phyloP scores from a whole-genome alignment of 92 coral and sea anemone species.

The Hydrozoanthus gracilis region DNA sequence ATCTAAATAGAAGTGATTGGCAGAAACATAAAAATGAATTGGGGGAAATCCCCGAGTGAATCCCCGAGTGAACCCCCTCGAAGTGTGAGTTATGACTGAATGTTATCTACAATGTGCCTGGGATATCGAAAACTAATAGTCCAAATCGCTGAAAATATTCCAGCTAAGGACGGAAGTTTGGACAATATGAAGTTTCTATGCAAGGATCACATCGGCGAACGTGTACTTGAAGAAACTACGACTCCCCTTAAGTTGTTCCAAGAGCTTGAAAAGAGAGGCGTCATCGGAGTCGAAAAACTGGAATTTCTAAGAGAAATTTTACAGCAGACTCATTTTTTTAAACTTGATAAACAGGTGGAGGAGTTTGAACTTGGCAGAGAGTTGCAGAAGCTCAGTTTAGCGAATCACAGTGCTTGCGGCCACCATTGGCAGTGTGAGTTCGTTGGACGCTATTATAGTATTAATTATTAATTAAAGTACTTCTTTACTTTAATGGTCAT shows the following conservation, averaged over 20 bases:
- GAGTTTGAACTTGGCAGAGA: constrained; percentile 25
- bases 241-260: constrained; percentile 5
- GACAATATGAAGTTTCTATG: constrained; percentile 14
- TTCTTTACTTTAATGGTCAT: not conserved
- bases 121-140: constrained; percentile 29
- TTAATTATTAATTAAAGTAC: not conserved
- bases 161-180: not conserved
- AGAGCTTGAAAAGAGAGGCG: constrained; percentile 29
- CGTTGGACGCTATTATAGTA: not conserved
- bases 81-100: not conserved
- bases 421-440: not conserved
- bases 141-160: constrained; percentile 17
- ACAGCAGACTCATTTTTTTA: not conserved
- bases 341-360: constrained; percentile 21
- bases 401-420: not conserved
- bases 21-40: not conserved
- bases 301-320: not conserved
- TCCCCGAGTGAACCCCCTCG: not conserved
- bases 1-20: too few relatives aligned
- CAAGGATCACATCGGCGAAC: constrained; percentile 24
- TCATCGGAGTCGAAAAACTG: constrained; percentile 11
- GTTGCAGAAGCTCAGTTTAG: constrained; percentile 20
- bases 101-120: not conserved
- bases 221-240: not conserved
- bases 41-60: constrained; percentile 25